Percentiles rank a stretch among this genome's conserved stretches.
Conservation (phyloP, 2,888 invertebrate genomes). For the Coelinius sp. region DNA sequence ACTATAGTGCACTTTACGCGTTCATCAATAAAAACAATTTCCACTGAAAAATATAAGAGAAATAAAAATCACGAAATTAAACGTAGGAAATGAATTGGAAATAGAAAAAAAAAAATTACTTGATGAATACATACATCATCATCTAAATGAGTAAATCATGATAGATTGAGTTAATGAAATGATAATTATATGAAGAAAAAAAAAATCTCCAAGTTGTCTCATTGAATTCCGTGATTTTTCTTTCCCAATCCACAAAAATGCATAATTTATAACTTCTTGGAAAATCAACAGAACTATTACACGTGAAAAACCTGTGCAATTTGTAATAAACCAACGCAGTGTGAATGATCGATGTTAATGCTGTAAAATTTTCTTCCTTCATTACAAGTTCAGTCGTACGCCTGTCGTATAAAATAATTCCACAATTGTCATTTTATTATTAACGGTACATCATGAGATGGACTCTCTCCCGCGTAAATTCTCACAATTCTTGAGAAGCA, state of each 20-base stretch:
- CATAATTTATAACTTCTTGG: neutral
- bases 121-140: too few species aligned
- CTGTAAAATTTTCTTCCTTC: neutral
- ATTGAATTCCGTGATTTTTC: neutral
- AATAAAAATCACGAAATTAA: neutral
- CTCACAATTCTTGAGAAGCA: neutral
- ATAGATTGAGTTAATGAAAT: neutral
- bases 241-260: neutral
- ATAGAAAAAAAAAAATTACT: neutral
- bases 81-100: neutral
- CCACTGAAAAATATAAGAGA: neutral
- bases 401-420: neutral
- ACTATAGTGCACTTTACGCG: neutral
- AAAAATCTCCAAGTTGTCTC: neutral
- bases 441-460: constrained; percentile 26
- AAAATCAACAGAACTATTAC: neutral
- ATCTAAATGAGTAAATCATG: too few species aligned
- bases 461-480: neutral
- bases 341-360: constrained; percentile 10
- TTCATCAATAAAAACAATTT: constrained; percentile 3
- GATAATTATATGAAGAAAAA: neutral
- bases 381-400: neutral
- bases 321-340: constrained; percentile 19
- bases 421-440: neutral
- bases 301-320: constrained; percentile 3